Base-by-base conservation (phyloP, 2,888 invertebrate species). In the Phania funesta region DNA sequence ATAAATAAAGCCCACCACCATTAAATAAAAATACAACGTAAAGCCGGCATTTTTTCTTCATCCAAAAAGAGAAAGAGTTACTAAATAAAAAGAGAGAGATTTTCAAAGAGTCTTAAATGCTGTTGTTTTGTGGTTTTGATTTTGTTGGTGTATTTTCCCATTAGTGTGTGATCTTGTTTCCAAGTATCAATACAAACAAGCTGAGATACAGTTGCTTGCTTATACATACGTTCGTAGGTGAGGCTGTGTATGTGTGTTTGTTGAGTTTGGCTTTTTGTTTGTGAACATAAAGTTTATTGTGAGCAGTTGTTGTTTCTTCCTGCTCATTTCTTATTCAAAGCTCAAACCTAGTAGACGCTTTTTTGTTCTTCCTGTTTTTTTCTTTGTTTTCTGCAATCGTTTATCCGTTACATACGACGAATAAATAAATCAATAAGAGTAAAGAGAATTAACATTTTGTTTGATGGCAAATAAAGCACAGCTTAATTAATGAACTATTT, bases 291-390 rank as follows among this genome's bases (percentile, higher is more conserved):
- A 76, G 58, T 65, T 24, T 41, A 56, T 71, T 50, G 44, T 22
- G 16, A 62, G 20, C 16, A 29, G 68, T 74, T 81, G 76, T 73
- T 76, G 48, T 54, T 65, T 48, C 38, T 62, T 74, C 68, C 81
- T 82, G 73, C 68, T 74, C 81, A 82, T 82, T 77, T 50, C 48
- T 82, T 56, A 74, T 70, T 77, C 74, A 82, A 77, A 56, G 20
- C 67, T 82, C 81, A 78, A 82, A 74, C 77, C 24, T 64, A 82
- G 70, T 73, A 74, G 81, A 77, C 81, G 81, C 46, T 76, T 22
- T 68, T 44, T 74, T 48, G 67, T 73, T 62, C 38, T 54, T 68
- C 64, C 56, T 64, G 58, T 58, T n/a, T 41, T 44, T 32, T 52
- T n/a, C 8, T 58, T 60, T 52, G 9, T 29, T 48, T 24, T 41